These are phyloP conservation scores for Labroides dimidiatus DNA, from an alignment of 2,797 vertebrate genomes.

Conservation along the genomic window DNA sequence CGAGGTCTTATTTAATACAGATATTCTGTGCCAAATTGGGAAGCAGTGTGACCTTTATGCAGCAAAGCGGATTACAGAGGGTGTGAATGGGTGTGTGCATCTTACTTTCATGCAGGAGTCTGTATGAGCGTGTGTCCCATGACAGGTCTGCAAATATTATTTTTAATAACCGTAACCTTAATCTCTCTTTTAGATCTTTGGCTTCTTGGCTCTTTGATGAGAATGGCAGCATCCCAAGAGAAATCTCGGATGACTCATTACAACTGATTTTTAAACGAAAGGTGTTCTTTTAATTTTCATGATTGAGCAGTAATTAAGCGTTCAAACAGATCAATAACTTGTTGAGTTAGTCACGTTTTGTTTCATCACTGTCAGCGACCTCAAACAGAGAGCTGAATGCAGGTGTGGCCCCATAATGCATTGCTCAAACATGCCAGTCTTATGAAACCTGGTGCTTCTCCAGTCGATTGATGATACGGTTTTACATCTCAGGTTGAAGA, in stretches of 20 bases:
- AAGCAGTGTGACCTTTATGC: conserved; percentile 1
- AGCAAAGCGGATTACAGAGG: background rate
- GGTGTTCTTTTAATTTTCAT: background rate
- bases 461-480: background rate
- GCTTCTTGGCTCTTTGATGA: conserved; percentile 14
- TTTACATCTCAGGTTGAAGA: conserved; percentile 19
- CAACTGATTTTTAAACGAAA: conserved; percentile 17
- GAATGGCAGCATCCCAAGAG: conserved; percentile 22
- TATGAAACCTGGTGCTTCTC: conserved; percentile 34
- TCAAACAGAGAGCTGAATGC: conserved; percentile 13
- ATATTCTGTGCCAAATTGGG: background rate
- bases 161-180: background rate
- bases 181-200: background rate
- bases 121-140: background rate
- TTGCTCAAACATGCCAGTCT: conserved; percentile 56
- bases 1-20: background rate
- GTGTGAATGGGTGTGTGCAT: conserved; percentile 16
- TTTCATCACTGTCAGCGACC: conserved; percentile 16
- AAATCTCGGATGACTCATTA: conserved; percentile 43
- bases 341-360: conserved; percentile 23
- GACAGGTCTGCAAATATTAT: conserved; percentile 1
- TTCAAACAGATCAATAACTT: conserved; percentile 21
- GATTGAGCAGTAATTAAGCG: conserved; percentile 34
- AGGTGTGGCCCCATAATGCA: conserved; percentile 53
- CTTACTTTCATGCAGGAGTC: background rate